Evolutionary conservation across 2,113 vertebrate genomes (phyloP), one percentile per base, ranked within the genome.

Genomic region (Megatriorchis doriae): DNA sequence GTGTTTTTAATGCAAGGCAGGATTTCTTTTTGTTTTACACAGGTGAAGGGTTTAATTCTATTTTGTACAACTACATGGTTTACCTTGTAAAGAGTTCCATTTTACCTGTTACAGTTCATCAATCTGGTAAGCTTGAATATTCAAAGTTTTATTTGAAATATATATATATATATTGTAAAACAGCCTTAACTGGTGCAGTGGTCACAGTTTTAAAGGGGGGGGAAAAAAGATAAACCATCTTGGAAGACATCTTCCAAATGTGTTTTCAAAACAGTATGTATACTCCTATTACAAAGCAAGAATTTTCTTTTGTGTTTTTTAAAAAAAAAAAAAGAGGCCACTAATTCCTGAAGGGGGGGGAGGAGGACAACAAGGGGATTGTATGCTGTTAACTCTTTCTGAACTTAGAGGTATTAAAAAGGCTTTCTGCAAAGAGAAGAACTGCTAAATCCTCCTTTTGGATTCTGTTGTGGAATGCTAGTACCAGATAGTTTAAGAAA

Each of bases 21-120:
- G 93, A 91, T 97, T 98, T 97, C 83, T 95, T 97, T 98, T 97
- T 90, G 84, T 96, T 98, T 96, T 91, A 93, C 93, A 93, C 87
- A 95, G 86, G 95, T 67, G 94, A 97, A 96, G 87, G 86, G 75
- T 95, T 95, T 86, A 81, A 92, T 97, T 95, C 96, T 98, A 90
- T 97, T 98, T 98, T 97, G 97, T 98, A 98, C 95, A 95, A 96
- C 74, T 96, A 81, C 81, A 97, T 95, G 91, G 81, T 97, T 98
- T 97, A 97, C 93, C 95, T 97, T 97, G 96, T 96, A 97, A 97
- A 96, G 96, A 96, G 58, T 92, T 96, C 95, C 81, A 90, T 97
- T 96, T 97, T 95, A 96, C 87, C 86, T 97, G 94, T 97, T 94
- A 94, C 22, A 89, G 81, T 94, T 96, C 96, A 94, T 95, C 96